Conservation (phyloP, 2,113 vertebrate genomes). For the Trochalopteron elliotii region DNA sequence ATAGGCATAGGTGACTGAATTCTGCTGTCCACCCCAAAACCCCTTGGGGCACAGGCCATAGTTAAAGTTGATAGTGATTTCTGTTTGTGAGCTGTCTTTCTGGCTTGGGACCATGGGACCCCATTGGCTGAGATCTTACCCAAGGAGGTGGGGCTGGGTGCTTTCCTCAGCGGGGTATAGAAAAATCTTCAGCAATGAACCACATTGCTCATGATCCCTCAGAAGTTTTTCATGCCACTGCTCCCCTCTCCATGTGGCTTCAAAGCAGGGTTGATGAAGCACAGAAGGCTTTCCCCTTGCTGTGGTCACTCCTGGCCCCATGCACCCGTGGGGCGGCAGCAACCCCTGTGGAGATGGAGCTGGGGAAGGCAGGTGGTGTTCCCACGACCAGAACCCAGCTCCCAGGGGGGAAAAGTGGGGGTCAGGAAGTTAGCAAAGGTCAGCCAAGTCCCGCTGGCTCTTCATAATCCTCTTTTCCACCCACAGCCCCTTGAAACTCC, state of each 20-base stretch:
- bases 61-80: background rate
- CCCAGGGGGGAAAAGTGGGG: background rate
- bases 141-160: rapidly evolving
- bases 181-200: background rate
- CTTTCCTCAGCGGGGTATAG: background rate
- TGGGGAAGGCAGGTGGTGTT: constrained; percentile 62
- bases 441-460: constrained; percentile 43
- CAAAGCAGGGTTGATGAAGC: background rate
- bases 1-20: background rate
- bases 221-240: rapidly evolving
- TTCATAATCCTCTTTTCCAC: constrained; percentile 59
- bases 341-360: background rate
- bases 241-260: background rate
- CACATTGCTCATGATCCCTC: background rate
- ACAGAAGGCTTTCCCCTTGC: background rate
- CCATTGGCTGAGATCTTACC: background rate
- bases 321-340: rapidly evolving
- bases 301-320: background rate
- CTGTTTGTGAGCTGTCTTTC: background rate
- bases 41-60: background rate
- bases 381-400: constrained; percentile 18
- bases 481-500: constrained; percentile 60
- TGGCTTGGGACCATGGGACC: no score
- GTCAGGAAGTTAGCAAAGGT: constrained; percentile 58
- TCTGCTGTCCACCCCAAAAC: background rate